Conservation (phyloP, 2,888 invertebrate species). For the Lamellibrachia columna region DNA sequence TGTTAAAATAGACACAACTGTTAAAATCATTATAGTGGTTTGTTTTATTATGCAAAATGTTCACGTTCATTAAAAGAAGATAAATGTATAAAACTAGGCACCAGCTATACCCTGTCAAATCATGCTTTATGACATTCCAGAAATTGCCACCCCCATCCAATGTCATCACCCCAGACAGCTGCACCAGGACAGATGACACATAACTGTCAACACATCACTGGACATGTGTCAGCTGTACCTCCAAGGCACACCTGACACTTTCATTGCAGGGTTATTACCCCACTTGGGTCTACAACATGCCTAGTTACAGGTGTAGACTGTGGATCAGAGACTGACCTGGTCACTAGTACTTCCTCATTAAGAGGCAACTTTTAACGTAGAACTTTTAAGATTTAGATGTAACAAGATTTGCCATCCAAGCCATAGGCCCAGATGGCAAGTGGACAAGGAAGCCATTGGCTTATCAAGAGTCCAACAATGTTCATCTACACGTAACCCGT, state of each 20-base stretch:
- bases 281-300: background rate
- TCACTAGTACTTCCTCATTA: background rate
- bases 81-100: background rate
- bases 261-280: background rate
- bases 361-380: background rate
- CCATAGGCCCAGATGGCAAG: no score
- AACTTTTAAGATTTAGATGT: no score
- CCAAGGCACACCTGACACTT: background rate
- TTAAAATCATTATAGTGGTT: no score
- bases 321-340: background rate
- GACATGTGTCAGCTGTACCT: background rate
- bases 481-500: no score
- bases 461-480: no score
- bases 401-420: no score
- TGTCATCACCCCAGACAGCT: constrained; percentile 4
- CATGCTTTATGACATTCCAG: background rate
- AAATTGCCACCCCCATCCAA: background rate
- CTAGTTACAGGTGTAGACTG: background rate
- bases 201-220: background rate
- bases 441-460: no score
- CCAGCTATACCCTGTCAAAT: background rate
- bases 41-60: no score
- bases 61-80: background rate
- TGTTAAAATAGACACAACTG: no score
- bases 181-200: background rate